These are phyloP conservation scores for Heterotilapia buettikoferi DNA, from an alignment of 2,113 vertebrate genomes.

Conservation along the genomic window DNA sequence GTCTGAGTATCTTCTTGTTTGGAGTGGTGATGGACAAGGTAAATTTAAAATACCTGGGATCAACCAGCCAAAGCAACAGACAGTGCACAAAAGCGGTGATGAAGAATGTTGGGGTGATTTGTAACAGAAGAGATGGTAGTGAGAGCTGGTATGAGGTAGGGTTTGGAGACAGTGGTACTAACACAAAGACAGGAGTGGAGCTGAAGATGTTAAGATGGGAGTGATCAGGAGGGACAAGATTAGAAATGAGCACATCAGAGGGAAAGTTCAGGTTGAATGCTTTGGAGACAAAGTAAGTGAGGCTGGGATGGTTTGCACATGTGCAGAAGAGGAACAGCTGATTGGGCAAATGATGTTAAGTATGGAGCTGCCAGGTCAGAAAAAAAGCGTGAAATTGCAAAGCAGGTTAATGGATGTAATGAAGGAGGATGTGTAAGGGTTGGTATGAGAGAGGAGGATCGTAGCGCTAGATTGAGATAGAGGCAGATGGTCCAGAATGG, in stretches of 20 bases:
- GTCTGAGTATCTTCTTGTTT: not conserved
- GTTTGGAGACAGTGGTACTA: not conserved
- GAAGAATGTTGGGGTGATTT: not conserved
- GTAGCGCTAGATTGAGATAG: not conserved
- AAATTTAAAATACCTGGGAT: not conserved
- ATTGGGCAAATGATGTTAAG: not conserved
- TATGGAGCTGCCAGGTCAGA: not conserved
- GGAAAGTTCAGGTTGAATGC: not conserved
- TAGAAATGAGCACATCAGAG: not conserved
- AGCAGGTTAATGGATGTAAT: not conserved
- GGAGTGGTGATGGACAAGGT: not conserved
- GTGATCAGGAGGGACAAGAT: not conserved
- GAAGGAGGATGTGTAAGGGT: not conserved
- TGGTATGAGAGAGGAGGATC: not conserved
- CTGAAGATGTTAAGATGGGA: not conserved
- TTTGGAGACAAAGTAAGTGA: not conserved
- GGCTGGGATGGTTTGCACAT: not conserved
- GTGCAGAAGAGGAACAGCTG: not conserved
- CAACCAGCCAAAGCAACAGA: not conserved
- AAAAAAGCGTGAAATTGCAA: fast-evolving
- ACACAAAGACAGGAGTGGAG: not conserved
- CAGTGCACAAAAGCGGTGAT: not conserved
- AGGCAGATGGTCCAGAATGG: not conserved
- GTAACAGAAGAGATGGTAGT: not conserved
- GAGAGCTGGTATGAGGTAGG: not conserved